Conservation (phyloP, 2,888 invertebrate species). For the Synergus laeviventris region DNA sequence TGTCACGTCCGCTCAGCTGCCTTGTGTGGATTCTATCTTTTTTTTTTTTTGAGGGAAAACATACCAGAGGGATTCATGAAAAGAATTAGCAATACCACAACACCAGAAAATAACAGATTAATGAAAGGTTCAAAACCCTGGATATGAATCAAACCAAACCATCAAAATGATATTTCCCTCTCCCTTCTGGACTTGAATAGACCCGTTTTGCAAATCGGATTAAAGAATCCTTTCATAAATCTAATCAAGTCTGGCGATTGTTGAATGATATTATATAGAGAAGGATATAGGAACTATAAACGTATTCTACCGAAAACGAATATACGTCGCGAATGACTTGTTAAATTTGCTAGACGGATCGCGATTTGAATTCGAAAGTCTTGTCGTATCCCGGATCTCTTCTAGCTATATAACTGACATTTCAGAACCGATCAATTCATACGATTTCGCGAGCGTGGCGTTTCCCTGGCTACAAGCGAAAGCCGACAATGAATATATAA, state of each 20-base stretch:
- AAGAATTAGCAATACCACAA: background rate
- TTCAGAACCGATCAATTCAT: constrained; percentile 28
- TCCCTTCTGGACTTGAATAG: background rate
- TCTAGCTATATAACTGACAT: constrained; percentile 27
- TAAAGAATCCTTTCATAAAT: constrained; percentile 19
- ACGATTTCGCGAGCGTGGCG: constrained; percentile 25
- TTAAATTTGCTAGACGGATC: constrained; percentile 20
- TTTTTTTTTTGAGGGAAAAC: background rate
- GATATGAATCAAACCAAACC: background rate
- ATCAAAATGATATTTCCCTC: background rate
- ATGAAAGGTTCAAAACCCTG: background rate
- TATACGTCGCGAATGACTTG: constrained; percentile 24
- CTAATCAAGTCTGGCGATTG: background rate
- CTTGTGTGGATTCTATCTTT: background rate
- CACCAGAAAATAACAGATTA: background rate
- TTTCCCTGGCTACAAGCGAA: constrained; percentile 21
- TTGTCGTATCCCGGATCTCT: constrained; percentile 25
- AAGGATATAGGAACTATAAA: background rate
- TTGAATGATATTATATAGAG: background rate
- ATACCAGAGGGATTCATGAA: background rate
- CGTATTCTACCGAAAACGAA: constrained; percentile 1
- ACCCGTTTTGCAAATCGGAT: constrained; percentile 2
- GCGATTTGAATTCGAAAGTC: constrained; percentile 35
- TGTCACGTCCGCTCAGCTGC: constrained; percentile 39
- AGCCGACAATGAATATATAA: constrained; percentile 26